Base-by-base conservation (phyloP, 2,888 invertebrate genomes). In the Lithodes maja region DNA sequence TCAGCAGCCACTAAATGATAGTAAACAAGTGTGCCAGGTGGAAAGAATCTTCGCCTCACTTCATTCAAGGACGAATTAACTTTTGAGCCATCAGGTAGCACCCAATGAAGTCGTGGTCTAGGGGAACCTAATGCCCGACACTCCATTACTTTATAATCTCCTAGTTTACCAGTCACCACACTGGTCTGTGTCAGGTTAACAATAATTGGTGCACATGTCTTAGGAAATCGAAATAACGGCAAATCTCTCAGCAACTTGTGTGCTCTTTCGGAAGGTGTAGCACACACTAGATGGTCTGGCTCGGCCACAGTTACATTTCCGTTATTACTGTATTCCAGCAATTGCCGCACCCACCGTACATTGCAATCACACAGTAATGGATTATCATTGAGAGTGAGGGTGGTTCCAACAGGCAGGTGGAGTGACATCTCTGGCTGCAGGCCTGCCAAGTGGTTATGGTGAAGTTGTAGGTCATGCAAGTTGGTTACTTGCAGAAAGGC, bases 301-400 rank as follows among this genome's bases (percentile, higher is more conserved):
- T 93, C 93, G 3, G 84, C 61, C 5, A 91, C 15, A 9, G 74
- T 33, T 12, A 91, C 61, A 33, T 69, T 88, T 54, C 83, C 81
- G 75, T 83, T 92, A 53, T 78, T 88, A 71, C 17, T 17, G 1
- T n/a, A 17, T 12, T 17, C 71, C 71, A 71, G n/a, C 71, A 71
- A 3, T 52, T 93, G 87, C n/a, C 89, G 81, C 54, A 93, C 90
- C 93, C 93, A 93, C 12, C 92, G 90, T 3, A 93, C 92, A 92
- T 94, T 94, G 92, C 94, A 94, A 92, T 94, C 94, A 92, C 94
- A 94, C 55, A 92, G 93, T 1, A 94, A 92, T 3, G 94, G 94
- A 92, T 94, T 94, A 82, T 93, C 93, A 87, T 94, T 93, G 15
- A 94, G 92, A 80, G 93, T 93, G 52, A 94, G 92, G 88, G 93